These are phyloP conservation scores for Nebria salina DNA, from an alignment of 2,888 invertebrate genomes.

Conservation along the genomic window DNA sequence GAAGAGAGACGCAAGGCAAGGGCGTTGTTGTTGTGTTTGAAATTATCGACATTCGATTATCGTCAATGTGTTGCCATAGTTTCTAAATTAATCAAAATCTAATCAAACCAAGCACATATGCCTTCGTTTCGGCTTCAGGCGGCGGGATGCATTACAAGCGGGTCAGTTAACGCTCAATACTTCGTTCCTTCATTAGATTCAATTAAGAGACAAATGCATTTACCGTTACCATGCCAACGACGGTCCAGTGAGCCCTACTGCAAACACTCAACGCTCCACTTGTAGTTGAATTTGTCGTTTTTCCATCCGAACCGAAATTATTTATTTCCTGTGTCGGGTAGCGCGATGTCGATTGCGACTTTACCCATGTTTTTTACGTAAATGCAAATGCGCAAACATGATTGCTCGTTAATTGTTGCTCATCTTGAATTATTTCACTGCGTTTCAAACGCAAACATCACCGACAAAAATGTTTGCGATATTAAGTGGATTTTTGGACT, in stretches of 20 bases:
- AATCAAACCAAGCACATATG: background rate
- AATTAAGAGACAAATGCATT: constrained; percentile 45
- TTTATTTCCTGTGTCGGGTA: background rate
- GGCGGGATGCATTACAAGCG: background rate
- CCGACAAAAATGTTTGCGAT: too few species aligned
- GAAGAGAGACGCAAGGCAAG: background rate
- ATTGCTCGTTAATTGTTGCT: too few species aligned
- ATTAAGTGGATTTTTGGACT: too few species aligned
- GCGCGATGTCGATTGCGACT: background rate
- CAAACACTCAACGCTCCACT: background rate
- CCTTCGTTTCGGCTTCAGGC: background rate
- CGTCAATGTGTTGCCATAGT: constrained; percentile 31
- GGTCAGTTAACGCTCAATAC: constrained; percentile 29
- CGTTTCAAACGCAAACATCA: too few species aligned
- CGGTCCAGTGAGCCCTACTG: constrained; percentile 11
- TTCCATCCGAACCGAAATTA: background rate
- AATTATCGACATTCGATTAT: constrained; percentile 21
- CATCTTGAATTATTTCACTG: too few species aligned
- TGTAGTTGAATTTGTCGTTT: background rate
- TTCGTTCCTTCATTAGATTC: constrained; percentile 42
- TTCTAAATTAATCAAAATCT: constrained; percentile 25
- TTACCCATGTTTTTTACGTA: background rate
- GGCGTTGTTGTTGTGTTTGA: background rate
- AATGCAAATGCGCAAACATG: background rate
- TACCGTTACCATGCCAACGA: constrained; percentile 33